Conservation (phyloP, 2,113 vertebrate genomes). For the Clupea harengus region DNA sequence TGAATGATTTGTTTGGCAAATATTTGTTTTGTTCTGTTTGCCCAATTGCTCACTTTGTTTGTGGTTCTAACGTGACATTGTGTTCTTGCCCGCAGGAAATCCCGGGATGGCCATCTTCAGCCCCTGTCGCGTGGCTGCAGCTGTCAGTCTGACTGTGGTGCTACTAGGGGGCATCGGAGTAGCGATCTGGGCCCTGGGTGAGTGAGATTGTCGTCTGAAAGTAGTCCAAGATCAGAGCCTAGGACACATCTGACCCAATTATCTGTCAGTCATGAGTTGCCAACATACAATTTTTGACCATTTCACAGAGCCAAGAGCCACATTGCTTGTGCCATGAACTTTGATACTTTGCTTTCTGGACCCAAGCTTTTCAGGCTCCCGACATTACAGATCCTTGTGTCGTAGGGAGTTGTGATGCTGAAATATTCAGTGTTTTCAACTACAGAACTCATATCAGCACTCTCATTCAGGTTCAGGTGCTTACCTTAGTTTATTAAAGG, state of each 20-base stretch:
- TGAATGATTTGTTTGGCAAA: background rate
- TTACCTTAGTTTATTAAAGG: no score
- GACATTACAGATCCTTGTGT: background rate
- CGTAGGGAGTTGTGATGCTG: no score
- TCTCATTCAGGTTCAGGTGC: no score
- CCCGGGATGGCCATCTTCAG: slow-evolving; percentile 68
- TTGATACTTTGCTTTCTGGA: background rate
- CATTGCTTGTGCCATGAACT: background rate
- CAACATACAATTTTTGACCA: background rate
- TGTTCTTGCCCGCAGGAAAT: slow-evolving; percentile 56
- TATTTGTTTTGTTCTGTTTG: background rate
- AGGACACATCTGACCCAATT: background rate
- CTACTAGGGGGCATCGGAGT: slow-evolving; percentile 69
- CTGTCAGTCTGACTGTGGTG: slow-evolving; percentile 63
- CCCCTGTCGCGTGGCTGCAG: slow-evolving; percentile 63
- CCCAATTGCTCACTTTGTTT: background rate
- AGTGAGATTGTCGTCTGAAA: slow-evolving; percentile 37
- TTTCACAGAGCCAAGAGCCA: background rate
- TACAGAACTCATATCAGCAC: no score
- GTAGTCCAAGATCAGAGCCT: background rate
- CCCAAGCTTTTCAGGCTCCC: background rate
- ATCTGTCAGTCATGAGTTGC: background rate
- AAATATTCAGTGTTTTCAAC: no score
- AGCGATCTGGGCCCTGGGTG: slow-evolving; percentile 75
- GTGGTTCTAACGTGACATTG: background rate